Conservation (phyloP, 2,797 vertebrate genomes). For the Paramormyrops hopkinsi region DNA sequence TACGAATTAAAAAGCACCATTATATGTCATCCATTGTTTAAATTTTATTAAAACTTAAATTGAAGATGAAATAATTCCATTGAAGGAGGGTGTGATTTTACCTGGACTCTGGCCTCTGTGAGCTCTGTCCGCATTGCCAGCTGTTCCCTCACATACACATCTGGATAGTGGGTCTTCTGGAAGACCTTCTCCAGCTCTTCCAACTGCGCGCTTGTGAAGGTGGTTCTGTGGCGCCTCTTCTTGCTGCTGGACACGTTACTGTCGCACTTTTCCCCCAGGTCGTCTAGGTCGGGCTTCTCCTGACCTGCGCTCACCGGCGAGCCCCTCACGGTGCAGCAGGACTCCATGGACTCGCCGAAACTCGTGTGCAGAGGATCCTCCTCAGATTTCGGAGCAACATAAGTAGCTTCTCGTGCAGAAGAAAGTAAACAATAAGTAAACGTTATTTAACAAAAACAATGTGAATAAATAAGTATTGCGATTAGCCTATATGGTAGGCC, state of each 20-base stretch:
- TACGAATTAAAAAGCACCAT: background rate
- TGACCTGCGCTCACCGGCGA: constrained; percentile 69
- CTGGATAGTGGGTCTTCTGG: constrained; percentile 97
- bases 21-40: background rate
- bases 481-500: background rate
- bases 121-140: constrained; percentile 94
- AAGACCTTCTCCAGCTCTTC: constrained; percentile 98
- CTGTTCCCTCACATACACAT: constrained; percentile 95
- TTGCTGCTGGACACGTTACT: constrained; percentile 97
- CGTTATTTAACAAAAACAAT: background rate
- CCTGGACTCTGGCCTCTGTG: constrained; percentile 96
- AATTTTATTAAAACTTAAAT: background rate
- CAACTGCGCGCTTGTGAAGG: constrained; percentile 91
- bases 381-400: constrained; percentile 76
- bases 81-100: constrained; percentile 40
- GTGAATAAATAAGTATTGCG: background rate
- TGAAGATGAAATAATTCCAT: background rate
- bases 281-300: constrained; percentile 78
- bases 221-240: constrained; percentile 91
- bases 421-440: background rate
- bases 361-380: constrained; percentile 74
- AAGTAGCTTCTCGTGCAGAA: constrained; percentile 58
- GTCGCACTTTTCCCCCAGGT: constrained; percentile 86
- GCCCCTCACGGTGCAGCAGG: constrained; percentile 72
- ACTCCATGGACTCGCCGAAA: constrained; percentile 75